These are phyloP conservation scores for Zenarchopterus dispar DNA, from an alignment of 2,797 vertebrate genomes.

Conservation along the genomic window DNA sequence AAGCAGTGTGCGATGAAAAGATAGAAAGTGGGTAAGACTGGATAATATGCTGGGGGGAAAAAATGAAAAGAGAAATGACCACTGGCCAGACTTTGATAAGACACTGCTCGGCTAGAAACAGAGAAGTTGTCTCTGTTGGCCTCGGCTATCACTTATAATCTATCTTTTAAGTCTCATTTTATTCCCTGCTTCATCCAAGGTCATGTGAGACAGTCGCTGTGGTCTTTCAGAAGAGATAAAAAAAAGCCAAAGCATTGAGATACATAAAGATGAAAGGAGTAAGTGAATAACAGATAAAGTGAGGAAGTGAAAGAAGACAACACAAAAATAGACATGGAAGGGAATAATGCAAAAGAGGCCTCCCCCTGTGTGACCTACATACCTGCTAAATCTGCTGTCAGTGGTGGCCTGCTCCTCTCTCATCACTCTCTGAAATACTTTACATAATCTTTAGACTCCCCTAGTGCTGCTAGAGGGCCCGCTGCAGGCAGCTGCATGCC, in stretches of 20 bases:
- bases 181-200: constrained; percentile 35
- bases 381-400: constrained; percentile 81
- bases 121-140: constrained; percentile 26
- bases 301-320: constrained; percentile 66
- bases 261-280: constrained; percentile 60
- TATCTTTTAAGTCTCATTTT: constrained; percentile 24
- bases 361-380: constrained; percentile 82
- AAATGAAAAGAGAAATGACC: constrained; percentile 48
- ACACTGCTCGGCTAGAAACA: constrained; percentile 17
- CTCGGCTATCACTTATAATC: constrained; percentile 37
- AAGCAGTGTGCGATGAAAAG: constrained; percentile 43
- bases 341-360: constrained; percentile 72
- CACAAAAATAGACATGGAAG: constrained; percentile 76
- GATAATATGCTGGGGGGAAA: constrained; percentile 23
- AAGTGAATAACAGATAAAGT: constrained; percentile 74
- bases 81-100: constrained; percentile 45
- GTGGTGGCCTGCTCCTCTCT: constrained; percentile 73
- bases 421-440: constrained; percentile 81
- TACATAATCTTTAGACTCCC: constrained; percentile 80
- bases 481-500: constrained; percentile 47
- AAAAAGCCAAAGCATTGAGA: constrained; percentile 36
- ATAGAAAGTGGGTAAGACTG: constrained; percentile 34
- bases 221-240: constrained; percentile 44
- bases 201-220: constrained; percentile 34
- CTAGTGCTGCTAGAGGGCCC: constrained; percentile 30